Base-by-base conservation (phyloP, 1,140 invertebrate species). In the Carposina sasakii region DNA sequence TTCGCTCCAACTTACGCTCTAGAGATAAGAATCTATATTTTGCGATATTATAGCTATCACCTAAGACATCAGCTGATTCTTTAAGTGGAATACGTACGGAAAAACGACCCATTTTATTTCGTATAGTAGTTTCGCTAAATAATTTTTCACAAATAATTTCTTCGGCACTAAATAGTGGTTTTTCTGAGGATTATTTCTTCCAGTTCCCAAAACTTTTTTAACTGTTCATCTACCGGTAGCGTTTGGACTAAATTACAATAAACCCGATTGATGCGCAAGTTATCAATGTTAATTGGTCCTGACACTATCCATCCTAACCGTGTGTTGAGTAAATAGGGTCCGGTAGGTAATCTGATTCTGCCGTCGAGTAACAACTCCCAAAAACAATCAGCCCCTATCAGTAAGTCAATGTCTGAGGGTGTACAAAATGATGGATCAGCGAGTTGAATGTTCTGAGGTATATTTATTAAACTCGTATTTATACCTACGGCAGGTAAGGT, bases 261-360 rank as follows among this genome's bases (percentile, higher is more conserved):
- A 52, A 51, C 15, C 5, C 5, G 17, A 43, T 48, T 51, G 12
- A 12, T 45, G 26, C 13, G n/a, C 2, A 12, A 12, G 8, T 10
- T 3, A 3, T 31, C 8, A 13, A 15, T 9, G 28, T 17, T 16
- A 16, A 52, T 12, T 13, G 58, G 28, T 17, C 59, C 59, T 2
- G 63, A 59, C 10, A 65, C 42, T 3, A 63, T 40, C 63, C 63
- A 67, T 26, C 63, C 63, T 34, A 67, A 43, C 30, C 51, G 54
- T 1, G 63, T 54, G 24, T 67, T 57, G 39, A 60, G 57, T 41
- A 67, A 26, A 12, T 50, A 61, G 6, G 56, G 63, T 0, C 55
- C 58, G 20, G 23, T 39, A 19, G 9, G 20, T 12, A 60, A 26
- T 21, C 30, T 39, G 21, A 65, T 58, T 34, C 21, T 37, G 5